These are phyloP conservation scores for Amphimallon solstitiale DNA, from an alignment of 2,888 invertebrate genomes.

Conservation along the genomic window DNA sequence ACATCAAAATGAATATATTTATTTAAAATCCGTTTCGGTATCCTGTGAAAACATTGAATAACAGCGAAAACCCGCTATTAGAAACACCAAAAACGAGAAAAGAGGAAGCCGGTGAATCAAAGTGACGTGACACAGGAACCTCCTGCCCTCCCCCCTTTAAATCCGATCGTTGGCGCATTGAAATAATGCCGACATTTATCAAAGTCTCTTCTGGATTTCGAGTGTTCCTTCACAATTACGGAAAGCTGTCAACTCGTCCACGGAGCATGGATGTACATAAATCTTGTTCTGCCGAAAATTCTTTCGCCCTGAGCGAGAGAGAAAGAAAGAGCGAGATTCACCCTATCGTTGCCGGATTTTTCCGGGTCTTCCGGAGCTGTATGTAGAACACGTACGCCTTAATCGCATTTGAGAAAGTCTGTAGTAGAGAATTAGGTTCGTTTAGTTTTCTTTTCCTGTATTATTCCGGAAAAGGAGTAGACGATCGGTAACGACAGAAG, in stretches of 20 bases:
- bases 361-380: not conserved
- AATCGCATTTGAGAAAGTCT: constrained; percentile 17
- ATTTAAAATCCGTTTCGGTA: no score
- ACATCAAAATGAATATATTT: no score
- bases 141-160: constrained; percentile 25
- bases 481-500: no score
- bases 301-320: constrained; percentile 1
- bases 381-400: constrained; percentile 16
- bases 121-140: no score
- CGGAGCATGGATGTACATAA: constrained; percentile 31
- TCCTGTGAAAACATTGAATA: no score
- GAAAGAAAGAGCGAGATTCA: not conserved
- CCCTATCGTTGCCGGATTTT: not conserved
- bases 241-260: constrained; percentile 41
- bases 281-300: constrained; percentile 35
- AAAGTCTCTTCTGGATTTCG: constrained; percentile 46
- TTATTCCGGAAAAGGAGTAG: not conserved
- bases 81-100: no score
- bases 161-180: constrained; percentile 44
- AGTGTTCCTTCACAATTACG: constrained; percentile 48
- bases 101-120: no score
- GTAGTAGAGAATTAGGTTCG: constrained; percentile 19
- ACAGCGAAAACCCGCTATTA: no score
- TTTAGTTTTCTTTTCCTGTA: constrained; percentile 8
- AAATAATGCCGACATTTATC: constrained; percentile 52